A percentile compares a stretch with the other conserved stretches of the same genome.
Conservation (phyloP, 2,797 vertebrate species). For the Oreochromis mossambicus region DNA sequence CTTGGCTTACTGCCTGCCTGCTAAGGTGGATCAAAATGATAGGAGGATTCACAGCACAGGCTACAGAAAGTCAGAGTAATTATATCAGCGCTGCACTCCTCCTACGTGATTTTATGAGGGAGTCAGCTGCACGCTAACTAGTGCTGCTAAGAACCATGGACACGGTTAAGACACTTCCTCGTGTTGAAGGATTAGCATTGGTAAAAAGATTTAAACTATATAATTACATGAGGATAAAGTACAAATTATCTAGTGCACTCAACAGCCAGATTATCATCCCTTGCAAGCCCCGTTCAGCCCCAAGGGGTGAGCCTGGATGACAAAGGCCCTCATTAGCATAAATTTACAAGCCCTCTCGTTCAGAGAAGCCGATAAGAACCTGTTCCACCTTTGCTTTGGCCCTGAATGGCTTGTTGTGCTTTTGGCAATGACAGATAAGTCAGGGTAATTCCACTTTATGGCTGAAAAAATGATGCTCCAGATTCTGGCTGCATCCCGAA, state of each 20-base stretch:
- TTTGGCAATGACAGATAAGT: constrained; percentile 97
- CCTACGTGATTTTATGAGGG: constrained; percentile 53
- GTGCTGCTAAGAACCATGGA: constrained; percentile 51
- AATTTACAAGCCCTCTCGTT: constrained; percentile 88
- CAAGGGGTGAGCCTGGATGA: constrained; percentile 77
- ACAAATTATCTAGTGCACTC: constrained; percentile 86
- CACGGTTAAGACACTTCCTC: constrained; percentile 60
- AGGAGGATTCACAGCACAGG: constrained; percentile 52
- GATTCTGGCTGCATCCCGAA: constrained; percentile 83
- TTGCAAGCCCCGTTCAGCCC: constrained; percentile 54
- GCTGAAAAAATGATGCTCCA: constrained; percentile 71
- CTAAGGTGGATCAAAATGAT: constrained; percentile 65
- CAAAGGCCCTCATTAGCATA: constrained; percentile 92
- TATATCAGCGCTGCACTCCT: constrained; percentile 49
- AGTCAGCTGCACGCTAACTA: constrained; percentile 58
- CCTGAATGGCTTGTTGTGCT: constrained; percentile 92
- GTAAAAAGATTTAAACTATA: constrained; percentile 88
- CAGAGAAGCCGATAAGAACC: constrained; percentile 87
- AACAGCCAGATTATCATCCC: constrained; percentile 87
- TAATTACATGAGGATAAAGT: constrained; percentile 91
- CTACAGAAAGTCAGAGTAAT: constrained; percentile 70
- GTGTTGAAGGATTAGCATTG: constrained; percentile 79
- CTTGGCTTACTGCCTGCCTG: constrained; percentile 58
- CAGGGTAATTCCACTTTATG: constrained; percentile 91
- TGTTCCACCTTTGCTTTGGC: constrained; percentile 89